Conservation (phyloP, 2,797 vertebrate species). For the Hemitrygon akajei region DNA sequence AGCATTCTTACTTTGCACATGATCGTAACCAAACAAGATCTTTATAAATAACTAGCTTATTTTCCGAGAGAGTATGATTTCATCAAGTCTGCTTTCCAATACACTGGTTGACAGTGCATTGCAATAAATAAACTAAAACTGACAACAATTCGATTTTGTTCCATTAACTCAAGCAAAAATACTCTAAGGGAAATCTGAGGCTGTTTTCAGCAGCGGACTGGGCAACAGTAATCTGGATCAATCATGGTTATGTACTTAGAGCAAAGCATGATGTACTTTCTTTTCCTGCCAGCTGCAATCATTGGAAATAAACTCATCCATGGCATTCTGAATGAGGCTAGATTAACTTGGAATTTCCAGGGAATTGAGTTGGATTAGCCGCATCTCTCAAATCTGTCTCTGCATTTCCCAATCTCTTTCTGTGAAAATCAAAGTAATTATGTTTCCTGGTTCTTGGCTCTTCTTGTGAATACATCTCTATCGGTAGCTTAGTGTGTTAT, state of each 20-base stretch:
- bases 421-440: not conserved
- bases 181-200: not conserved
- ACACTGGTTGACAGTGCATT: not conserved
- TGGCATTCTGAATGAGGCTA: not conserved
- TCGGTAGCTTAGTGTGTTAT: not conserved
- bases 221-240: slow-evolving; percentile 23
- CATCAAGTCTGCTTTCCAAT: not conserved
- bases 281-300: not conserved
- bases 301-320: not conserved
- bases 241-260: not conserved
- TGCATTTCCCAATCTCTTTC: slow-evolving; percentile 11
- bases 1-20: not conserved
- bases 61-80: slow-evolving; percentile 2
- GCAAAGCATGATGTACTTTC: slow-evolving; percentile 4
- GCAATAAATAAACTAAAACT: slow-evolving; percentile 12
- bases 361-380: slow-evolving; percentile 13
- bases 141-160: slow-evolving; percentile 14
- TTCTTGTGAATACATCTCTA: not conserved
- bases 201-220: not conserved
- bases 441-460: not conserved
- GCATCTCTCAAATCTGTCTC: not conserved
- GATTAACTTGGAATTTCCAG: not conserved
- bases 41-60: slow-evolving; percentile 14
- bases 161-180: not conserved
- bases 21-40: not conserved